Conservation (phyloP, 2,888 invertebrate species). For the Tortrix viridana region DNA sequence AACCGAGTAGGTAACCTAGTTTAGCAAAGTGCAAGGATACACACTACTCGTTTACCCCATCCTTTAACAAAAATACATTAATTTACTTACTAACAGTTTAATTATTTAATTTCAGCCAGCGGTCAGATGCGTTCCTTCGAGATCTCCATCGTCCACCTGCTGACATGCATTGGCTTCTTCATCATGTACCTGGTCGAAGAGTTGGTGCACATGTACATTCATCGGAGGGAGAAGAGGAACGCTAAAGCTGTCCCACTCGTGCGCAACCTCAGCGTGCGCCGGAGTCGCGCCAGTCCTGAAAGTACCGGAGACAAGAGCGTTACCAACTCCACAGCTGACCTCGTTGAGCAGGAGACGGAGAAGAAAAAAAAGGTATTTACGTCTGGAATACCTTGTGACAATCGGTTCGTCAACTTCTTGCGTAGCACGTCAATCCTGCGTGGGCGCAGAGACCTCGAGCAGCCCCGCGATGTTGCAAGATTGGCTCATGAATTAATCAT, state of each 20-base stretch:
- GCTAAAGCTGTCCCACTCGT: slow-evolving; percentile 63
- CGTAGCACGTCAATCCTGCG: no score
- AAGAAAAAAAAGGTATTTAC: slow-evolving; percentile 55
- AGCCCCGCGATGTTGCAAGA: no score
- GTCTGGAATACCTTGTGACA: neutral
- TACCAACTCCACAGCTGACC: slow-evolving; percentile 74
- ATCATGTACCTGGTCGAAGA: slow-evolving; percentile 92
- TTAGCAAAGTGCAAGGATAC: no score
- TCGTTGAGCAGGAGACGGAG: slow-evolving; percentile 63
- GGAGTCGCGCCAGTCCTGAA: slow-evolving; percentile 55
- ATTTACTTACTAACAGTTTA: neutral
- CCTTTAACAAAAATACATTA: no score
- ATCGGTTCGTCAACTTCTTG: no score
- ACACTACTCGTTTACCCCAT: no score
- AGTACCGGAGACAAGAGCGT: slow-evolving; percentile 60
- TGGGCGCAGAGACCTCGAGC: no score
- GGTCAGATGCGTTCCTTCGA: slow-evolving; percentile 77
- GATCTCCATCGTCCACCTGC: slow-evolving; percentile 87
- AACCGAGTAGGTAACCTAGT: no score
- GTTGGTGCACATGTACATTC: slow-evolving; percentile 88
- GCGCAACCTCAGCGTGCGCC: slow-evolving; percentile 73
- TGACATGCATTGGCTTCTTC: slow-evolving; percentile 91
- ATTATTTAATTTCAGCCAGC: slow-evolving; percentile 51
- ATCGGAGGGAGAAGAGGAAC: slow-evolving; percentile 72
- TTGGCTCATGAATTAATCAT: no score